A percentile compares a stretch with the other conserved stretches of the same genome.
Evolutionary conservation across 2,113 vertebrate genomes (phyloP).

Genomic region (Dryoscopus gambensis): DNA sequence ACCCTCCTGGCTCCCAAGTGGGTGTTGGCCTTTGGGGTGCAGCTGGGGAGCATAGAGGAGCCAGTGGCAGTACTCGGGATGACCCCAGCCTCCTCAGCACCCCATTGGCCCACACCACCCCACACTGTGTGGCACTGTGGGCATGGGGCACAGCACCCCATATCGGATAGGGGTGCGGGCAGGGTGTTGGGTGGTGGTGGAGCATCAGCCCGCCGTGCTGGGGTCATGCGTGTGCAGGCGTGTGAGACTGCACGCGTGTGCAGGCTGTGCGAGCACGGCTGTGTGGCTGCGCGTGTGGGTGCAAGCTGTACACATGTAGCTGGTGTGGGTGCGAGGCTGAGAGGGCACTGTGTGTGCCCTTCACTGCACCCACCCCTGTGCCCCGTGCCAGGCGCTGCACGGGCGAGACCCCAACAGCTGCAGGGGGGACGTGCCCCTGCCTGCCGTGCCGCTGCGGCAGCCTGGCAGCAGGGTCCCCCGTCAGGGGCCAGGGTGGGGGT

Average conservation of each 20-base stretch:
- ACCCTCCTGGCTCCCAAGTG: background rate
- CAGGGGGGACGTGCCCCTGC: background rate
- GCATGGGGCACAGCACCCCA: background rate
- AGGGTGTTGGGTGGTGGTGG: background rate
- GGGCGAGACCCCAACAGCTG: background rate
- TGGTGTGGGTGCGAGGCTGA: fast-evolving
- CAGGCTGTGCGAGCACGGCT: background rate
- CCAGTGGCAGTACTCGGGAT: fast-evolving
- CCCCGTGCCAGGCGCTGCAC: background rate
- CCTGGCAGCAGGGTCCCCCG: background rate
- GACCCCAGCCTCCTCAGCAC: background rate
- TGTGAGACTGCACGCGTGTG: fast-evolving
- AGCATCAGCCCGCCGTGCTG: background rate
- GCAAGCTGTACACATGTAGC: fast-evolving
- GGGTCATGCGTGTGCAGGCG: fast-evolving
- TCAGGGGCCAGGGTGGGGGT: background rate
- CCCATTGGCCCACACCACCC: fast-evolving
- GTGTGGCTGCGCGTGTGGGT: fast-evolving
- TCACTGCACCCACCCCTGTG: background rate
- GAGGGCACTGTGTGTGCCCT: background rate
- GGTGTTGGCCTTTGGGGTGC: background rate
- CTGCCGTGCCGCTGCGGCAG: fast-evolving
- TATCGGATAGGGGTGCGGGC: fast-evolving
- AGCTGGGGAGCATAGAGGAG: background rate
- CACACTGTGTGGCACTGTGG: background rate